phyloP scores from a whole-genome alignment of 2,797 vertebrate species.

The Ficedula albicollis region DNA sequence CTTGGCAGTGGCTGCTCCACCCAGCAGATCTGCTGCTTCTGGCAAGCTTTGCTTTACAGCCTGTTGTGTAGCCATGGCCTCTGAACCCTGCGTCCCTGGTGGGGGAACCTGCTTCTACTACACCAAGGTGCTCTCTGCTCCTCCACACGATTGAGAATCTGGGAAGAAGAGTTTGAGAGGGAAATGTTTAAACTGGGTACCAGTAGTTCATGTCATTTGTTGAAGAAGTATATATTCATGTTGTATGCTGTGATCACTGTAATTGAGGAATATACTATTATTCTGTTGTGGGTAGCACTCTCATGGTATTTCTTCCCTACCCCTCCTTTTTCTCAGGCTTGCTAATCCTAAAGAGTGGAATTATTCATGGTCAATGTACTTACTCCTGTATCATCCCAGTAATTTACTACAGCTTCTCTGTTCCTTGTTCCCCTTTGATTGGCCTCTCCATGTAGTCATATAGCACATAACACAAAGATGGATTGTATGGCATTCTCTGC shows the following conservation, averaged over 20 bases:
- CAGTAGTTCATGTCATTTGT: neutral
- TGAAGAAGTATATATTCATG: neutral
- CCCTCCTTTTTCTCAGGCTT: conserved; percentile 43
- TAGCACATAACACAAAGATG: conserved; percentile 64
- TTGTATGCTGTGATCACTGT: neutral
- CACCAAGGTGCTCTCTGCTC: neutral
- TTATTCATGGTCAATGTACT: conserved; percentile 77
- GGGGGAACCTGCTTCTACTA: neutral
- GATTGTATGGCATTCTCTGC: conserved; percentile 70
- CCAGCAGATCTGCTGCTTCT: neutral
- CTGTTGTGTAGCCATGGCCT: rapidly evolving
- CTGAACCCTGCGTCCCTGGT: neutral
- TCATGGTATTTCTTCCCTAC: conserved; percentile 35
- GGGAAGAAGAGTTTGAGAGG: neutral
- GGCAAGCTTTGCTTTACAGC: neutral
- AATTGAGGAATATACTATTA: neutral
- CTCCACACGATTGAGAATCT: neutral
- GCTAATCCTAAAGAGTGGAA: conserved; percentile 47
- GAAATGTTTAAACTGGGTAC: neutral
- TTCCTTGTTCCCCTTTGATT: conserved; percentile 69
- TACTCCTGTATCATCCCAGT: conserved; percentile 71
- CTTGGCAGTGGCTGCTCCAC: neutral
- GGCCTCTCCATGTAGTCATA: conserved; percentile 63
- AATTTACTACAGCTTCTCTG: conserved; percentile 65
- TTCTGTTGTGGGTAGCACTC: neutral